Base-by-base conservation (phyloP, 2,113 vertebrate species). In the Hyaena hyaena region DNA sequence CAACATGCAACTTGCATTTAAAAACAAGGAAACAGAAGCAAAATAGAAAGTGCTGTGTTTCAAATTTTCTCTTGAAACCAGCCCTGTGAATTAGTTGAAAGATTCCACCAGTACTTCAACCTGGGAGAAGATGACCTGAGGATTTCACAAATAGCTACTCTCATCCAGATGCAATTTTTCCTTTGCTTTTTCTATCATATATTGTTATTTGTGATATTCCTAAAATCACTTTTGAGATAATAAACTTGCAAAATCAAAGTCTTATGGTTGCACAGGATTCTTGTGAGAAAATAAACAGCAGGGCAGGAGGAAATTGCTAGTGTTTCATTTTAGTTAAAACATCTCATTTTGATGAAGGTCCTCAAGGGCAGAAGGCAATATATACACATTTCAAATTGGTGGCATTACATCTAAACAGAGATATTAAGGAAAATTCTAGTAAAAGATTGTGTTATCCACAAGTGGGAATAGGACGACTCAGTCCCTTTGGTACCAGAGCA, bases 321-420 rank as follows among this genome's bases (percentile, higher is more conserved):
- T 90, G 68, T 95, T 97, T 88, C 90, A 82, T 97, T 98, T 98
- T 98, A 97, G 97, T 98, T 98, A 97, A 98, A 98, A 97, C 79
- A 94, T 97, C 96, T 97, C 96, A 98, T 98, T 98, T 98, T 97
- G 95, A 96, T 61, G n/a, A 74, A 92, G 97, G 87, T 98, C 97
- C 97, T 98, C 97, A 81, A 97, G 97, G 97, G 96, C 94, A 98
- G 63, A 14, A 97, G 66, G 92, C 97, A 97, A 98, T 90, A 55
- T 53, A 85, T 63, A 93, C 88, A 91, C 58, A 95, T 98, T 98
- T 97, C 95, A 98, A 98, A 98, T 96, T 80, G 96, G 84, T 26
- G 50, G 92, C 95, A 96, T 96, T 97, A 90, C 81, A 98, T 86
- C 74, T 88, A 74, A 98, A 98, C 77, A 96, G 86, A 95, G 69